These are phyloP conservation scores for Hestina assimilis DNA, from an alignment of 1,140 invertebrate genomes.

Conservation along the genomic window DNA sequence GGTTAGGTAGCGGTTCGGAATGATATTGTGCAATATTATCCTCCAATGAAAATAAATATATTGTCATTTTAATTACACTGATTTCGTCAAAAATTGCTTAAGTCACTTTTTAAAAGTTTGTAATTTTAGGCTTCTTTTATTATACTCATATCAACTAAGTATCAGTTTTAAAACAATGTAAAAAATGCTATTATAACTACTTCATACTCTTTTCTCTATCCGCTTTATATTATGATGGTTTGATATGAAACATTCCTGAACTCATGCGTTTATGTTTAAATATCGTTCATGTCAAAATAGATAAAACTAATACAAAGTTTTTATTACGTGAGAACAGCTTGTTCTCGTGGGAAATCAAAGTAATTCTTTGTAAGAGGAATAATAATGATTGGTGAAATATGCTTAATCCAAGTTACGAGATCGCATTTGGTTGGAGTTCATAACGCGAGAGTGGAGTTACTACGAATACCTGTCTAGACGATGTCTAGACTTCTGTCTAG, in stretches of 20 bases:
- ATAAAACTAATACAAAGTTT: background rate
- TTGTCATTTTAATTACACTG: too few species aligned
- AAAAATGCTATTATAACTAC: too few species aligned
- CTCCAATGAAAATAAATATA: too few species aligned
- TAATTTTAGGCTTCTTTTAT: too few species aligned
- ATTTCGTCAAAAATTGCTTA: too few species aligned
- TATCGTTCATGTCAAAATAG: background rate
- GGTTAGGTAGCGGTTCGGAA: slow-evolving; percentile 21
- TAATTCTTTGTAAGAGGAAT: background rate
- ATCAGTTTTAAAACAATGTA: too few species aligned
- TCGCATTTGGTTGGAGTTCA: slow-evolving; percentile 56
- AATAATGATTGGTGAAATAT: slow-evolving; percentile 4
- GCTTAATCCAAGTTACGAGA: slow-evolving; percentile 11
- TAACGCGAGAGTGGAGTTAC: slow-evolving; percentile 54
- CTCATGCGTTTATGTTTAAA: background rate
- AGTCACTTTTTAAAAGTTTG: too few species aligned
- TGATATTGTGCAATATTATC: slow-evolving; percentile 27
- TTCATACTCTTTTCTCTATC: too few species aligned
- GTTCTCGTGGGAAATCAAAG: background rate
- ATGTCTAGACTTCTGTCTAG: slow-evolving; percentile 72
- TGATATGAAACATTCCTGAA: background rate
- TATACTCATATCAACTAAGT: too few species aligned
- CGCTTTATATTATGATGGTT: too few species aligned
- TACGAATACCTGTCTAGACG: slow-evolving; percentile 75
- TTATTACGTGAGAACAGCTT: background rate